Base-by-base conservation (phyloP, 2,113 vertebrate genomes). In the Carassius gibelio region DNA sequence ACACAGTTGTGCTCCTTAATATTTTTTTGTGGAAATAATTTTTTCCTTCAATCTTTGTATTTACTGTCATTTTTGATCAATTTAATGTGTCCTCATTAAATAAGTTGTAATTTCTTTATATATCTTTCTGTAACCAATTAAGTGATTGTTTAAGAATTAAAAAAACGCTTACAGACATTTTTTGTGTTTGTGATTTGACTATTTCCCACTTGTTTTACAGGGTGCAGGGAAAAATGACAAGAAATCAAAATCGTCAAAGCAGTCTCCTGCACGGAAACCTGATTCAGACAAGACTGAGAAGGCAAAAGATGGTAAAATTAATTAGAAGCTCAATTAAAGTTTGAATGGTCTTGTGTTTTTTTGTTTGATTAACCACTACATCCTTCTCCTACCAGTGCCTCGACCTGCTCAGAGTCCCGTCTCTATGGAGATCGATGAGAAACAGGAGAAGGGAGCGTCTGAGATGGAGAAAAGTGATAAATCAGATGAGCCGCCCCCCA, bases 251-350 rank as follows among this genome's bases (percentile, higher is more conserved):
- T 0, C 84, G 11, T 59, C 87, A 84, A 99, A 97, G 94, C 97
- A 98, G 75, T 96, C 96, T 89, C 88, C 90, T 11, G 94, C 89
- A 64, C 96, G 94, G 90, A 97, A 91, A 62, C 23, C 91, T 84
- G 97, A 97, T 4, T 45, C 88, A 1, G 96, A 98, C 82, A 98
- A 94, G 90, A 93, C 88, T 0, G 96, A 98, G 82, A 98, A 95
- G 90, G 92, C 0, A 71, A 96, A 92, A 89, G 97, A 97, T 82
- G 94, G 98, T 98, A 93, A 36, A 77, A 42, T 19, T 0, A 8
- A 66, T 36, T 86, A 36, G 9, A 34, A 75, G 50, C 34, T 64
- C 2, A 55, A 10, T 38, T 30, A 30, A 0, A 30, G 59, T 48
- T 68, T 79, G 8, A 14, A 10, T 50, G 36, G 69, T 50, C 45